Percentiles rank a stretch among this genome's conserved stretches.
phyloP scores from a whole-genome alignment of 1,140 invertebrate genomes.

The Drosophila albomicans region DNA sequence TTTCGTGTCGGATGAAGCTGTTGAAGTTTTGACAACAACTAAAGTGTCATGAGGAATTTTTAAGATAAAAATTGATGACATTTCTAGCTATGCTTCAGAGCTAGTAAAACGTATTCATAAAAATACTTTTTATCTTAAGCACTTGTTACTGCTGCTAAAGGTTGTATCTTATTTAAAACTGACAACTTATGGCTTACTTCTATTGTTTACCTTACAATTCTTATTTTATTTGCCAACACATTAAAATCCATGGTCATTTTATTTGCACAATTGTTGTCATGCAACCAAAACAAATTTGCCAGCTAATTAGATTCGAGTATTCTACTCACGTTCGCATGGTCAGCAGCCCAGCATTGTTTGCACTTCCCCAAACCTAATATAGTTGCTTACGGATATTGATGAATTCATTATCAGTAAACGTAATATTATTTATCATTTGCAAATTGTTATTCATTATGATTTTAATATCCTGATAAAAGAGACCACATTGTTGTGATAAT shows the following conservation, averaged over 20 bases:
- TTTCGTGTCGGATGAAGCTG: slow-evolving; percentile 1
- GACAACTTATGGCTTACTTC: not conserved
- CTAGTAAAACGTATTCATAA: not conserved
- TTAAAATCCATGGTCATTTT: slow-evolving; percentile 16
- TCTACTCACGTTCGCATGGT: slow-evolving; percentile 6
- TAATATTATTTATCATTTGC: not conserved
- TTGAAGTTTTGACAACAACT: slow-evolving; percentile 7
- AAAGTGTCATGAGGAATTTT: not conserved
- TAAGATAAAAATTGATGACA: not conserved
- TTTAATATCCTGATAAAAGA: not conserved
- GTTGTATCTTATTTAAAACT: not conserved
- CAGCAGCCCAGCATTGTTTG: not conserved
- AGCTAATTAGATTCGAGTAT: slow-evolving; percentile 14
- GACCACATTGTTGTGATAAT: not conserved
- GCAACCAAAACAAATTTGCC: slow-evolving; percentile 1
- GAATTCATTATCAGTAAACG: not conserved
- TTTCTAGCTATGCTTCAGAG: not conserved
- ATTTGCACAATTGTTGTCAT: slow-evolving; percentile 9
- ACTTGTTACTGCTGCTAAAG: not conserved
- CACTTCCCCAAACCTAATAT: slow-evolving; percentile 3
- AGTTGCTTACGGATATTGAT: not conserved
- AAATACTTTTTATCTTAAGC: not conserved
- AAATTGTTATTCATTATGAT: not conserved
- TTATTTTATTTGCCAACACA: not conserved
- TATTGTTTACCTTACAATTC: not conserved